Percentiles rank a stretch among this genome's conserved stretches.
These are phyloP conservation scores for Babyrousa celebensis DNA, from an alignment of 2,797 vertebrate genomes.

Conservation along the genomic window DNA sequence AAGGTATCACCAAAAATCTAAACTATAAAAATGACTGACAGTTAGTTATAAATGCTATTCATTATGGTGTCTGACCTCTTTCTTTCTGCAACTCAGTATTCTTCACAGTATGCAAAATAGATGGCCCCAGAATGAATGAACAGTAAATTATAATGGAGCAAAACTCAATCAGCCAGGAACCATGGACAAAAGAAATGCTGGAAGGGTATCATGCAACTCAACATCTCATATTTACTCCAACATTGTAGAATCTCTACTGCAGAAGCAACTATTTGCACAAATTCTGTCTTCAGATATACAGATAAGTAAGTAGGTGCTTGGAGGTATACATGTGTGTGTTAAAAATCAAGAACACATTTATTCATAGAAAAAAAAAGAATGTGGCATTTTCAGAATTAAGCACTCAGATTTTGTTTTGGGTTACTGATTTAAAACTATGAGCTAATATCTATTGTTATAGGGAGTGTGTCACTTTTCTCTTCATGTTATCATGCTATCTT, in stretches of 20 bases:
- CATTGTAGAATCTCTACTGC: neutral
- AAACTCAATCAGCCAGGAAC: neutral
- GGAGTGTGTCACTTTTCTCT: neutral
- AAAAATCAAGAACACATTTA: slow-evolving; percentile 43
- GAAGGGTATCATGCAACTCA: neutral
- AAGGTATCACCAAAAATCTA: slow-evolving; percentile 33
- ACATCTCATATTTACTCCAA: neutral
- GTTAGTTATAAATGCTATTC: slow-evolving; percentile 30
- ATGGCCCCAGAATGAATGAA: neutral
- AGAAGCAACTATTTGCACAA: neutral
- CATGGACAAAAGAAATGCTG: neutral
- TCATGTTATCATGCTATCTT: neutral
- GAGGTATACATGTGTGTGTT: neutral
- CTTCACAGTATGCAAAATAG: slow-evolving; percentile 45
- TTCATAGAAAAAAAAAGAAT: neutral
- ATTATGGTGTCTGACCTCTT: slow-evolving; percentile 2
- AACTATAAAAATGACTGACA: neutral
- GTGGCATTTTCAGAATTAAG: neutral
- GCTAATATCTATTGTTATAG: neutral
- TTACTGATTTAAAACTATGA: neutral
- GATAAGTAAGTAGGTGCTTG: neutral
- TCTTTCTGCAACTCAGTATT: slow-evolving; percentile 28
- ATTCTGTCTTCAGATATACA: neutral
- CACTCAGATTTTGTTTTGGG: slow-evolving; percentile 37
- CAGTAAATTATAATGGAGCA: slow-evolving; percentile 30